These are phyloP conservation scores for Leptinotarsa defecta DNA, from an alignment of 1,140 invertebrate species.

Conservation along the genomic window DNA sequence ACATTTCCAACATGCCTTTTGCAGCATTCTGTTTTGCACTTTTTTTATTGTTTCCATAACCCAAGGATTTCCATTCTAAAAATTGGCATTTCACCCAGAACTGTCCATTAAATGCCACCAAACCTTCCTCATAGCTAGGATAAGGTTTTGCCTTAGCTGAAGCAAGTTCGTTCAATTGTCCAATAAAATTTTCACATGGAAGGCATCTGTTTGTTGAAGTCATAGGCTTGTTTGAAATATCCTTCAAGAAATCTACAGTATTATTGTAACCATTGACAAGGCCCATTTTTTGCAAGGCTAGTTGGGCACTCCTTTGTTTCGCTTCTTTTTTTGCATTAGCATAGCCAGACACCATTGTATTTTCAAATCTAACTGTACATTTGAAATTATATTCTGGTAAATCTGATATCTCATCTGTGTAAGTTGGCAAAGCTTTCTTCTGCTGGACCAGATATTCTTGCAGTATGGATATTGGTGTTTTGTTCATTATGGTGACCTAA, in stretches of 20 bases:
- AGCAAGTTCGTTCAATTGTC: constrained; percentile 35
- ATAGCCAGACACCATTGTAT: constrained; percentile 1
- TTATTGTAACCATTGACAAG: neutral
- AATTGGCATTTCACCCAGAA: constrained; percentile 35
- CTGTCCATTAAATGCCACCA: neutral
- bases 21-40: constrained; percentile 38
- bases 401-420: constrained; percentile 16
- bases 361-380: constrained; percentile 18
- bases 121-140: constrained; percentile 28
- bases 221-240: neutral
- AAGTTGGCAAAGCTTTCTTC: constrained; percentile 3
- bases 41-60: constrained; percentile 36
- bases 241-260: neutral
- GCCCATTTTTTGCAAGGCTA: constrained; percentile 10
- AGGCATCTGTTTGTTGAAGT: neutral
- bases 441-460: constrained; percentile 30
- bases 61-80: constrained; percentile 7
- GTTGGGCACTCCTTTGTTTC: constrained; percentile 29
- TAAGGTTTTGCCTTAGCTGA: constrained; percentile 21
- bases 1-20: constrained; percentile 34
- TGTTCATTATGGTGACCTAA: constrained; percentile 20
- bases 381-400: constrained; percentile 21
- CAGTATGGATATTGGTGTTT: constrained; percentile 34
- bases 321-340: constrained; percentile 32
- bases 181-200: constrained; percentile 30